A percentile compares a stretch with the other conserved stretches of the same genome.
Conservation (phyloP, 2,797 vertebrate species). For the Gymnothorax javanicus region DNA sequence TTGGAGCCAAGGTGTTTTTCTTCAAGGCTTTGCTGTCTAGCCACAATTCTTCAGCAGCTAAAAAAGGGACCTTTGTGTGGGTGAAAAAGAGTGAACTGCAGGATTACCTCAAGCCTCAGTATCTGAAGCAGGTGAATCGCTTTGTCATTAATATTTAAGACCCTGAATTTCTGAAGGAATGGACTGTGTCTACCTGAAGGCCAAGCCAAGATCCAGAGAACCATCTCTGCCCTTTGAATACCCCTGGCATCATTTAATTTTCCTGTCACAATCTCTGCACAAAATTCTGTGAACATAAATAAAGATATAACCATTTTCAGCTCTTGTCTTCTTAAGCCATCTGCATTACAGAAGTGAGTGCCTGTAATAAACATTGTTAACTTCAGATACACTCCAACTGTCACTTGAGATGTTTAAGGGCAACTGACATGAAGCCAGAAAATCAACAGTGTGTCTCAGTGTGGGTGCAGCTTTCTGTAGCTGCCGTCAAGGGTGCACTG, state of each 20-base stretch:
- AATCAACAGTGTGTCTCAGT: background rate
- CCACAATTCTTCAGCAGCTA: conserved; percentile 46
- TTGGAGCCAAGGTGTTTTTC: conserved; percentile 93
- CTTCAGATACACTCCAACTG: background rate
- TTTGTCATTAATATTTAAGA: conserved; percentile 81
- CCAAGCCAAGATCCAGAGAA: background rate
- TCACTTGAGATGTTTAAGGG: too few relatives aligned
- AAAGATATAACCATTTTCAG: conserved; percentile 12
- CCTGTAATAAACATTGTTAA: background rate
- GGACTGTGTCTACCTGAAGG: background rate
- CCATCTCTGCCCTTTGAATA: background rate
- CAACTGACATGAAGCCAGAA: background rate
- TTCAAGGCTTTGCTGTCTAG: conserved; percentile 89
- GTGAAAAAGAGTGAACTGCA: conserved; percentile 84
- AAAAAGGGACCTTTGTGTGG: conserved; percentile 74
- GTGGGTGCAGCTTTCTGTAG: too few relatives aligned
- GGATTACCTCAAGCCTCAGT: conserved; percentile 82
- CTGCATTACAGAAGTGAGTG: background rate
- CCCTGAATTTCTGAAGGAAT: background rate
- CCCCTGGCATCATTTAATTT: background rate
- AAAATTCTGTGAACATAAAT: conserved; percentile 13
- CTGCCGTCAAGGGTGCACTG: too few relatives aligned
- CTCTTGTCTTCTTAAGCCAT: background rate
- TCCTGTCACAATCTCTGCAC: background rate
- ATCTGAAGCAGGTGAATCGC: conserved; percentile 79